phyloP scores from a whole-genome alignment of 2,113 vertebrate genomes.

The Geococcyx californianus region DNA sequence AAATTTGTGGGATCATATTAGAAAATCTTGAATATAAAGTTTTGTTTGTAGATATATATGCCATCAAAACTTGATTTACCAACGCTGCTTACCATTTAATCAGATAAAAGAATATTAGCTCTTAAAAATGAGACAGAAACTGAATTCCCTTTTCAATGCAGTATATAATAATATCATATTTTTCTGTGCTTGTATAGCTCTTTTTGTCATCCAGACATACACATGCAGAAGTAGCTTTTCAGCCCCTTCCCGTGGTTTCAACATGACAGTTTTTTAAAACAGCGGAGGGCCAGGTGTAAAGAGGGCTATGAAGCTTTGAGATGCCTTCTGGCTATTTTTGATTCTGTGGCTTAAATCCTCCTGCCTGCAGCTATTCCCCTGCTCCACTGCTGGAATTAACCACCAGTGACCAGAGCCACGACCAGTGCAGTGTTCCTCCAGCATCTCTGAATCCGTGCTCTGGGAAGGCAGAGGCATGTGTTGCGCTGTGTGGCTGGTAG shows the following conservation, averaged over 20 bases:
- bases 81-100: slow-evolving; percentile 63
- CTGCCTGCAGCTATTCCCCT: neutral
- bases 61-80: slow-evolving; percentile 53
- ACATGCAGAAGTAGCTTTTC: neutral
- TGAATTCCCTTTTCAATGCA: slow-evolving; percentile 33
- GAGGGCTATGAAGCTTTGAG: neutral
- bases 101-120: slow-evolving; percentile 63
- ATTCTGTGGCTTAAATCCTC: neutral
- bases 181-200: neutral
- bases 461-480: neutral
- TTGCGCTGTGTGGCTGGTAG: neutral
- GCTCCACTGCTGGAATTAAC: neutral
- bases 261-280: neutral
- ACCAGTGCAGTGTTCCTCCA: fast-evolving
- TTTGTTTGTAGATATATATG: slow-evolving; percentile 57
- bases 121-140: slow-evolving; percentile 47
- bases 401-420: neutral
- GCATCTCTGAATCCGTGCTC: neutral
- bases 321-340: neutral
- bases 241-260: neutral
- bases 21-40: slow-evolving; percentile 47
- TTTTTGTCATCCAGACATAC: neutral
- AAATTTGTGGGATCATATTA: slow-evolving; percentile 42
- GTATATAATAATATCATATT: neutral
- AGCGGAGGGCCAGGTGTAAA: neutral